Percentiles rank a stretch among this genome's conserved stretches.
phyloP scores from a whole-genome alignment of 2,113 vertebrate species.

The Phylloscopus trochiloides region DNA sequence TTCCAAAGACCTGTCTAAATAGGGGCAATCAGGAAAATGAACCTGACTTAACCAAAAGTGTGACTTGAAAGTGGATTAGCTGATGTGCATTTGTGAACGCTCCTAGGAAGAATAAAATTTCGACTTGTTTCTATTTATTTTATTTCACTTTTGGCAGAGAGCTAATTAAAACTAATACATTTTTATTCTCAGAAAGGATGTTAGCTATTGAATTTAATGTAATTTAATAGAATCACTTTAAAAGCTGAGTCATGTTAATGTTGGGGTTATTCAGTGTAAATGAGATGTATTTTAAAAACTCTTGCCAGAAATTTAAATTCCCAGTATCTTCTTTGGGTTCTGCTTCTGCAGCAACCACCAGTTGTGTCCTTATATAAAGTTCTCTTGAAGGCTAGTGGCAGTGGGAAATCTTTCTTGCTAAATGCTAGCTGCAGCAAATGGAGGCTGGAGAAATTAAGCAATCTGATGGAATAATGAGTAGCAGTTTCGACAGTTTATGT shows the following conservation, averaged over 20 bases:
- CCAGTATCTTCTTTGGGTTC: neutral
- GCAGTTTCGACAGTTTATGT: neutral
- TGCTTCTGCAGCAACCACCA: neutral
- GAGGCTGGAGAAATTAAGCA: neutral
- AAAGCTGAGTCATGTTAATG: neutral
- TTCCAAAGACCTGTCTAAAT: slow-evolving; percentile 61
- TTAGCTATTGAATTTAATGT: neutral
- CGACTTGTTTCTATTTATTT: neutral
- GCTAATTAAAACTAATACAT: slow-evolving; percentile 6
- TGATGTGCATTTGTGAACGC: neutral
- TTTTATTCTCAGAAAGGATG: neutral
- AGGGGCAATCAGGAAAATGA: slow-evolving; percentile 66
- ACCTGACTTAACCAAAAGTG: slow-evolving; percentile 48
- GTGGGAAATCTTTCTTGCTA: neutral
- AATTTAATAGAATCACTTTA: neutral
- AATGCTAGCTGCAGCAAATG: neutral
- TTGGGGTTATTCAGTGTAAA: neutral
- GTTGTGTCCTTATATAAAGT: neutral
- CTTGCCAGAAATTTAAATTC: neutral
- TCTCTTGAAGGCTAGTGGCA: neutral
- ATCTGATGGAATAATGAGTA: neutral
- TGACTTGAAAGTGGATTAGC: slow-evolving; percentile 59
- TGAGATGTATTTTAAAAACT: neutral
- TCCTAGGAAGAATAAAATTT: neutral
- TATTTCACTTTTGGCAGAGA: neutral